Percentiles rank a stretch among this genome's conserved stretches.
These are phyloP conservation scores for Dugesia japonica DNA, from an alignment of 2,888 invertebrate species.

Conservation along the genomic window DNA sequence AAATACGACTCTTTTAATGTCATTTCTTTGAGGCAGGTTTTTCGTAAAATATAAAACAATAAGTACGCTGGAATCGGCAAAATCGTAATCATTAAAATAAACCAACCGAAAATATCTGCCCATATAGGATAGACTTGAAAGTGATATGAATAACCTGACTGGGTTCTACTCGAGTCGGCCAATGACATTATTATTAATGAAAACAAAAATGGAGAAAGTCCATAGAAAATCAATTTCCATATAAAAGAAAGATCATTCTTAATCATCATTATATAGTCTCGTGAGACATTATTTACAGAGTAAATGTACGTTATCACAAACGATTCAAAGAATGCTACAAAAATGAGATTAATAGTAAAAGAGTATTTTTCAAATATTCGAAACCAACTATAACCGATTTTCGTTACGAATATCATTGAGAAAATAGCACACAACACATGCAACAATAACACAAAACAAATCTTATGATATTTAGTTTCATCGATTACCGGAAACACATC, in stretches of 20 bases:
- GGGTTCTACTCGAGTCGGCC: background rate
- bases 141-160: background rate
- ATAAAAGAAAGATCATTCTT: too few species aligned
- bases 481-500: background rate
- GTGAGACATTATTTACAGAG: background rate
- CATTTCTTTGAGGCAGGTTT: background rate
- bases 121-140: background rate
- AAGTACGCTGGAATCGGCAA: background rate
- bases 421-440: background rate
- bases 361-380: background rate
- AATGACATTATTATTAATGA: too few species aligned
- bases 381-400: background rate
- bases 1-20: background rate
- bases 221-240: too few species aligned
- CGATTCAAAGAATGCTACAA: background rate
- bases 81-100: background rate
- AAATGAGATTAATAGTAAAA: background rate
- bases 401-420: background rate
- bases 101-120: background rate
- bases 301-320: background rate
- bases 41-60: background rate
- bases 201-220: too few species aligned
- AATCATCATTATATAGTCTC: slow-evolving; percentile 2
- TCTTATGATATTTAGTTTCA: background rate
- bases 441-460: background rate